Evolutionary conservation across 2,888 invertebrate species (phyloP).

Genomic region (Zootermopsis nevadensis): DNA sequence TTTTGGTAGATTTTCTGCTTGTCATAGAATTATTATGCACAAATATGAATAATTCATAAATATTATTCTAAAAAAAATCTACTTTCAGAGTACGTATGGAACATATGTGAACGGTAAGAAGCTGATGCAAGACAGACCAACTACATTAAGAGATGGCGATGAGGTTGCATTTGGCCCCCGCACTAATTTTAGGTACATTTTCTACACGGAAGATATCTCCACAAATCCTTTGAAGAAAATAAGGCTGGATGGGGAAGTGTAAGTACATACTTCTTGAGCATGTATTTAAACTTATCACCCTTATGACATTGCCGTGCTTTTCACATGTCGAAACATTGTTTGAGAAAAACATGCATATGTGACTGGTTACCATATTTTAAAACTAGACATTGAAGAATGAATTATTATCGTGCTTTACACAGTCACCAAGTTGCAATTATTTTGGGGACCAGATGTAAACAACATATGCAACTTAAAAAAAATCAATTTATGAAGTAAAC

Average conservation of each 20-base stretch:
- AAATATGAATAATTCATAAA: no score
- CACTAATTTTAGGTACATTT: neutral
- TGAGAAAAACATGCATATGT: no score
- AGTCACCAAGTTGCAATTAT: no score
- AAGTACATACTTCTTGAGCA: neutral
- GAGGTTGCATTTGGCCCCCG: neutral
- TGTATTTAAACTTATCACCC: no score
- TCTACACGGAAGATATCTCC: neutral
- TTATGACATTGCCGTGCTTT: neutral
- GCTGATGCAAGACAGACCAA: constrained; percentile 13
- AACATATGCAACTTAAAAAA: no score
- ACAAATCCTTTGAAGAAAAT: neutral
- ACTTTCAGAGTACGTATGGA: constrained; percentile 65
- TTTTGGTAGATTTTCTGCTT: neutral
- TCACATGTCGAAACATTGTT: no score
- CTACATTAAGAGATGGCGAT: neutral
- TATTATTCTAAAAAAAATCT: constrained; percentile 53
- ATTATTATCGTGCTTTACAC: no score
- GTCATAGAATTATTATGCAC: no score
- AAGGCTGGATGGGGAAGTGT: neutral
- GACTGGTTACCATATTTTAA: no score
- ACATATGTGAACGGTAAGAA: constrained; percentile 65
- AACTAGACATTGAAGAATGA: no score
- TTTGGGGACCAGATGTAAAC: no score
- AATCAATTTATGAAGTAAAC: no score